Evolutionary conservation across 2,113 vertebrate genomes (phyloP), one percentile per base, ranked within the genome.

Genomic region (Morone saxatilis): DNA sequence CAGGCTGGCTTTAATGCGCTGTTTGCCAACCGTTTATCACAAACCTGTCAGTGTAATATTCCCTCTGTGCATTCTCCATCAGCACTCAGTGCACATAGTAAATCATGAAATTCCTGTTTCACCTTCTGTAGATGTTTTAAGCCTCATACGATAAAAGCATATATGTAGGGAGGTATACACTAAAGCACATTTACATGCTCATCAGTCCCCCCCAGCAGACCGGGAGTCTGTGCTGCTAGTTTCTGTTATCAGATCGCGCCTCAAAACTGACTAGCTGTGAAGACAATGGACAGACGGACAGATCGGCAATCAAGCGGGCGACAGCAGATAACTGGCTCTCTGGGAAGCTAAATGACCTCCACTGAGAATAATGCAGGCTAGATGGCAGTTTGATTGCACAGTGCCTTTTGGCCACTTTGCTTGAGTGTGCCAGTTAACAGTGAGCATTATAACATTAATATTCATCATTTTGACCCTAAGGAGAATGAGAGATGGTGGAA

Each of bases 341-440:
- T 13, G 56, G 60, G 40, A 53, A 57, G 63, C 36, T 50, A 19
- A 80, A 85, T 83, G 50, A 72, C 67, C 71, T 75, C 70, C 70
- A 47, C 0, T 9, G 4, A 53, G 62, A 63, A 83, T 73, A 78
- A 87, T 70, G 51, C 78, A 10, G 43, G n/a, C 14, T 65, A 17
- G 31, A 87, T 60, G 45, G 59, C 3, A 41, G 43, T 80, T 84
- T 85, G 76, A 84, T 81, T 76, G 73, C 74, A 59, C 40, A 48
- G 19, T 51, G 40, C 41, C 54, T 51, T 81, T 73, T 41, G 50
- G 56, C 43, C 38, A 68, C 63, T 60, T 85, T 57, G 17, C 66
- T 65, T 7, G 12, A 73, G 20, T 63, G 73, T 53, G 40, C 1
- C 41, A 12, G 50, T 65, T 56, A 80, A 72, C 53, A 65, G 20